Conservation (phyloP, 2,113 vertebrate genomes). For the Catagonus wagneri region DNA sequence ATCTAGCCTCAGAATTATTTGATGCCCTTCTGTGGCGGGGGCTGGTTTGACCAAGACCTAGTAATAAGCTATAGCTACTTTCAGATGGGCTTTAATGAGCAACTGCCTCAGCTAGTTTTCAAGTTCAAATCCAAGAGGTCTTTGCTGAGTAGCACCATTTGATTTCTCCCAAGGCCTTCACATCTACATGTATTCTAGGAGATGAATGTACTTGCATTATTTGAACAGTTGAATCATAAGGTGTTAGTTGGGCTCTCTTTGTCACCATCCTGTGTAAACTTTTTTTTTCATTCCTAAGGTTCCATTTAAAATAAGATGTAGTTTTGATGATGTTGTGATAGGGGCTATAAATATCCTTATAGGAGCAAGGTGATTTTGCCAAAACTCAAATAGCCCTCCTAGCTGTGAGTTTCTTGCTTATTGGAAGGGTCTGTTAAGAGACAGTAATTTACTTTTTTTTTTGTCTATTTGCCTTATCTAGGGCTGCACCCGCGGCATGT, state of each 20-base stretch:
- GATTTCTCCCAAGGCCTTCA: not conserved
- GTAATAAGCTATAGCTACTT: not conserved
- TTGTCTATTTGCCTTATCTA: no score
- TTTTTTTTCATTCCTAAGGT: not conserved
- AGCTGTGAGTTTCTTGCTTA: not conserved
- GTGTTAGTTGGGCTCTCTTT: not conserved
- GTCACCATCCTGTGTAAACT: not conserved
- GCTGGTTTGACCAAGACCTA: not conserved
- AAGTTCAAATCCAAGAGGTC: not conserved
- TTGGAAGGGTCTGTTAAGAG: not conserved
- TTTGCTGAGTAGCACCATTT: not conserved
- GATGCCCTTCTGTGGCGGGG: not conserved
- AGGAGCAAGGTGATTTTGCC: not conserved
- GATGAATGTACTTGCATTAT: not conserved
- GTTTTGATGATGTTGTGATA: not conserved
- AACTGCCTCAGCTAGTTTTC: not conserved
- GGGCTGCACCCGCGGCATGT: no score
- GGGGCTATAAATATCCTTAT: not conserved
- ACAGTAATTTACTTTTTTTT: not conserved
- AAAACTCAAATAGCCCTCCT: not conserved
- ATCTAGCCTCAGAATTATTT: not conserved
- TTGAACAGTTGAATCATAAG: not conserved
- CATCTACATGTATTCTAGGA: not conserved
- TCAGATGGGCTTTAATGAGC: not conserved
- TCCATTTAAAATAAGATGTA: slow-evolving; percentile 20